phyloP scores from a whole-genome alignment of 1,140 invertebrate species.

The Ceratosolen fusciceps region DNA sequence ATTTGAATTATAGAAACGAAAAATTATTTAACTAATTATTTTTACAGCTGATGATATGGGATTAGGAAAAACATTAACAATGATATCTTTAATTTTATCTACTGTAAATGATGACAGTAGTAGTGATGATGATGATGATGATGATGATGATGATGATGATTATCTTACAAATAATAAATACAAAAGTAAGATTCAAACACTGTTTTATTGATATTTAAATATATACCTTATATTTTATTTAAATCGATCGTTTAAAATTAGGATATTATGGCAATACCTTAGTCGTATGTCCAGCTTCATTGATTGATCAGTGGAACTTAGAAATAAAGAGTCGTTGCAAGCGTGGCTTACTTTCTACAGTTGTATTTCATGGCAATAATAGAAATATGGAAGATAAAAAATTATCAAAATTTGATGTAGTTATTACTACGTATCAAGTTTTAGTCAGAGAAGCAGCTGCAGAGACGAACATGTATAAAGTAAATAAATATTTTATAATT shows the following conservation, averaged over 20 bases:
- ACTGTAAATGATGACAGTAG: constrained; percentile 65
- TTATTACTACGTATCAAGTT: constrained; percentile 85
- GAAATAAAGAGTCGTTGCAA: constrained; percentile 82
- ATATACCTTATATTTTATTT: neutral
- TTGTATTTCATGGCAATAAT: constrained; percentile 86
- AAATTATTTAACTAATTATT: constrained; percentile 38
- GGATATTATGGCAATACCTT: constrained; percentile 79
- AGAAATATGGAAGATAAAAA: constrained; percentile 77
- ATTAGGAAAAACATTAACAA: constrained; percentile 91
- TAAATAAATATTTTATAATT: constrained; percentile 43
- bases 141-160: constrained; percentile 54
- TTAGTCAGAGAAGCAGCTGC: constrained; percentile 73
- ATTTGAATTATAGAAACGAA: constrained; percentile 39
- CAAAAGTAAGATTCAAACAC: constrained; percentile 59
- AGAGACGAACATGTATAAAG: constrained; percentile 52
- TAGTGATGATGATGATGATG: constrained; percentile 53
- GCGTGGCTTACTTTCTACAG: constrained; percentile 75
- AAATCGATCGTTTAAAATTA: constrained; percentile 37
- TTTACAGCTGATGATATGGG: constrained; percentile 94
- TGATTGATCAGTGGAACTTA: constrained; percentile 87
- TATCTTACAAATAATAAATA: constrained; percentile 55
- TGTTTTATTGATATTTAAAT: constrained; percentile 14
- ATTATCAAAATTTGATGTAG: constrained; percentile 77
- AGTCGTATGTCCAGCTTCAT: constrained; percentile 89
- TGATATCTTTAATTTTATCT: constrained; percentile 81